Evolutionary conservation across 2,888 invertebrate genomes (phyloP).

Genomic region (Coleophora deauratella): DNA sequence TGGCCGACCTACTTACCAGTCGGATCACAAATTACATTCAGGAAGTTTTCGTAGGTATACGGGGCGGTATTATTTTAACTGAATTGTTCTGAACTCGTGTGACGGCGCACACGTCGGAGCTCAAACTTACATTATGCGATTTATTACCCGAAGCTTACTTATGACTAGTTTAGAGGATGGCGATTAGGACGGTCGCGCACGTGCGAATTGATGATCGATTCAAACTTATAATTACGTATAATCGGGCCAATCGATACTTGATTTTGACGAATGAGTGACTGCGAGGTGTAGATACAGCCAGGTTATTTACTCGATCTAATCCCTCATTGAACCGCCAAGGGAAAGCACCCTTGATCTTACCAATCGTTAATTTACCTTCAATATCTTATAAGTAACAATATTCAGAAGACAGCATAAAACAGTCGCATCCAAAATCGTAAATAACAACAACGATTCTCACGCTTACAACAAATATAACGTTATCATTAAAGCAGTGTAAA

Average conservation of each 20-base stretch:
- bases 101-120: constrained; percentile 36
- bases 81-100: constrained; percentile 26
- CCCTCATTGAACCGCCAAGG: too few relatives aligned
- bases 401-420: constrained; percentile 58
- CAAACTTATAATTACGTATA: constrained; percentile 50
- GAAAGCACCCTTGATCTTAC: neutral
- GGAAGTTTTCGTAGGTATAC: constrained; percentile 11
- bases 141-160: constrained; percentile 51
- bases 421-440: constrained; percentile 68
- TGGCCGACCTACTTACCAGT: constrained; percentile 32
- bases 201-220: constrained; percentile 57
- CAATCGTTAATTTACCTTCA: neutral
- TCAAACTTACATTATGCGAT: constrained; percentile 41
- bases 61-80: constrained; percentile 14
- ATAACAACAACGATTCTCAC: constrained; percentile 66
- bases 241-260: constrained; percentile 40
- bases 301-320: constrained; percentile 20
- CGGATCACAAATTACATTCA: constrained; percentile 32
- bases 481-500: constrained; percentile 69
- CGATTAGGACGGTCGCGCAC: constrained; percentile 70
- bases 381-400: constrained; percentile 24
- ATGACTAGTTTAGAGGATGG: constrained; percentile 74
- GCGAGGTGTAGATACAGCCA: constrained; percentile 59
- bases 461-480: constrained; percentile 42
- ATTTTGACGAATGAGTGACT: constrained; percentile 57